Conservation (phyloP, 2,113 vertebrate genomes). For the Serinus canaria region DNA sequence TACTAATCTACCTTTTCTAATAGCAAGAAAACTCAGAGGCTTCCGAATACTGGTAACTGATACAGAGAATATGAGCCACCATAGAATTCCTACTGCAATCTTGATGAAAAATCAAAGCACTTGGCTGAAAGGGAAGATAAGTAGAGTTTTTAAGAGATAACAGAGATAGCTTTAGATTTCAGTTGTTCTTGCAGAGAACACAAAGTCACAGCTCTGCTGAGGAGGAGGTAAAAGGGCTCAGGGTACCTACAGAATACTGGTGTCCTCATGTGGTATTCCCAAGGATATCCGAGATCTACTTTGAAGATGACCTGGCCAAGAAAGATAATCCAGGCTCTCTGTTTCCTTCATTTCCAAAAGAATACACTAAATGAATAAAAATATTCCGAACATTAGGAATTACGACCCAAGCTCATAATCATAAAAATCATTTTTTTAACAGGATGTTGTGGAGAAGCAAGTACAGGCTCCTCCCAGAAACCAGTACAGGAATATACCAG, state of each 20-base stretch:
- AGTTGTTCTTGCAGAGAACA: background rate
- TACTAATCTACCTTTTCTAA: background rate
- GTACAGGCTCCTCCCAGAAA: background rate
- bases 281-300: background rate
- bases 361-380: background rate
- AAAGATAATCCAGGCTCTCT: background rate
- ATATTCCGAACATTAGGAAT: background rate
- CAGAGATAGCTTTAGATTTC: background rate
- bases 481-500: background rate
- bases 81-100: background rate
- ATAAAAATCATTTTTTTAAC: background rate
- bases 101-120: background rate
- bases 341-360: background rate
- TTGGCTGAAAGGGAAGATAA: background rate
- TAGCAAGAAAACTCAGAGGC: background rate
- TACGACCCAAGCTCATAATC: rapidly evolving
- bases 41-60: background rate
- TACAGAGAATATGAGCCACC: background rate
- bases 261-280: background rate
- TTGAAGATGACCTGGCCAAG: background rate
- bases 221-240: background rate
- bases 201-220: background rate
- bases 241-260: background rate
- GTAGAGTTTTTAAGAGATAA: background rate
- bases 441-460: background rate